Evolutionary conservation across 2,888 invertebrate genomes (phyloP).

Genomic region (Clanis bilineata): DNA sequence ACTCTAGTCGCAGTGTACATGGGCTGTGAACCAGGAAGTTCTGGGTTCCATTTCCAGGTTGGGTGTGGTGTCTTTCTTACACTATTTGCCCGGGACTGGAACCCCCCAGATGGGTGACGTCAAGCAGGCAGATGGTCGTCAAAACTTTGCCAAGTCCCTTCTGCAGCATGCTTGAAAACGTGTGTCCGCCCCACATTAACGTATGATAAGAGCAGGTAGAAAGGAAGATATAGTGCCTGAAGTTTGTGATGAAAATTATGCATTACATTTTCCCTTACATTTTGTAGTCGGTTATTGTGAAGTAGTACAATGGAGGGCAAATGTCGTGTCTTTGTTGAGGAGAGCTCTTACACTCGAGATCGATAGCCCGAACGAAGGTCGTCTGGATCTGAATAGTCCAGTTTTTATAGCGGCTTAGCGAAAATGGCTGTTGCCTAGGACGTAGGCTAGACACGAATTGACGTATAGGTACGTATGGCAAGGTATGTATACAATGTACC

Average conservation of each 20-base stretch:
- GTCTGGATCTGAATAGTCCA: constrained; percentile 30
- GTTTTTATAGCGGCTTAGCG: constrained; percentile 27
- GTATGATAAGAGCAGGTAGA: too few relatives aligned
- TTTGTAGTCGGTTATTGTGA: neutral
- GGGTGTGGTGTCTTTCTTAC: too few relatives aligned
- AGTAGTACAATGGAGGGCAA: neutral
- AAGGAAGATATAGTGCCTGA: neutral
- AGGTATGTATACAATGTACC: too few relatives aligned
- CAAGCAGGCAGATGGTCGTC: too few relatives aligned
- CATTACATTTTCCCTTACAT: neutral
- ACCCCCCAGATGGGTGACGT: too few relatives aligned
- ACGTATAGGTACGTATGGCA: neutral
- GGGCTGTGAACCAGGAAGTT: too few relatives aligned
- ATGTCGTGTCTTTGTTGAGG: constrained; percentile 31
- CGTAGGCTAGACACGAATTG: constrained; percentile 17
- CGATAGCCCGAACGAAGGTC: constrained; percentile 39
- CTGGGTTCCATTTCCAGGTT: too few relatives aligned
- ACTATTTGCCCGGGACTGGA: too few relatives aligned
- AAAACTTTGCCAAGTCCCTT: too few relatives aligned
- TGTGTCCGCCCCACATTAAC: too few relatives aligned
- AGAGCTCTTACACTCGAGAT: constrained; percentile 38
- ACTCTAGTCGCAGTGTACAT: too few relatives aligned
- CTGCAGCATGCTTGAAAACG: too few relatives aligned
- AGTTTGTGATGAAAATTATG: neutral
- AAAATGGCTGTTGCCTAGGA: constrained; percentile 14